Percentiles rank a stretch among this genome's conserved stretches.
phyloP scores from a whole-genome alignment of 2,113 vertebrate species.

The Varanus salvator region DNA sequence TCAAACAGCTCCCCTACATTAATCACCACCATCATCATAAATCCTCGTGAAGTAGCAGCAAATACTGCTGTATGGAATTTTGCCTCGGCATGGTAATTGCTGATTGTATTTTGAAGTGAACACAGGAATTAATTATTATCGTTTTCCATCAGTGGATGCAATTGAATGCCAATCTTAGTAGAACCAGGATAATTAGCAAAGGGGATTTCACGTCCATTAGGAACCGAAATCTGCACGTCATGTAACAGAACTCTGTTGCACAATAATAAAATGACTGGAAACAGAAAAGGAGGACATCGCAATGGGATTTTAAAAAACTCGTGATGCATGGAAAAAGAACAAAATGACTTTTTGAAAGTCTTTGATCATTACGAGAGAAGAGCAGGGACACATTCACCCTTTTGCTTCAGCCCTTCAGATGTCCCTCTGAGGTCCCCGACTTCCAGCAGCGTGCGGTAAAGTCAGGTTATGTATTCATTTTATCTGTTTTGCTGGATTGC shows the following conservation, averaged over 20 bases:
- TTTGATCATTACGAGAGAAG: background rate
- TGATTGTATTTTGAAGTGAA: conserved; percentile 73
- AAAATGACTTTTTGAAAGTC: conserved; percentile 4
- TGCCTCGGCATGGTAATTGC: conserved; percentile 71
- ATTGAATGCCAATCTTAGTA: conserved; percentile 73
- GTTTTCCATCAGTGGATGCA: conserved; percentile 69
- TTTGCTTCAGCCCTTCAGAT: background rate
- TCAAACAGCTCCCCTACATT: conserved; percentile 65
- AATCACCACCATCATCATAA: background rate
- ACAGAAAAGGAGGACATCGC: conserved; percentile 46
- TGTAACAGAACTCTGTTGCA: conserved; percentile 48
- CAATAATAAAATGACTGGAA: conserved; percentile 53
- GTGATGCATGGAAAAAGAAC: background rate
- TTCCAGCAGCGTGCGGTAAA: conserved; percentile 7
- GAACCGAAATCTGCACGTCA: conserved; percentile 39
- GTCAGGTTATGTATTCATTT: background rate
- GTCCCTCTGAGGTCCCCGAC: background rate
- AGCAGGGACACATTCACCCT: background rate
- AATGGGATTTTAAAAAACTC: conserved; percentile 30
- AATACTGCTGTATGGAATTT: conserved; percentile 71
- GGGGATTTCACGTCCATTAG: conserved; percentile 58
- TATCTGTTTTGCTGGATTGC: too few species aligned
- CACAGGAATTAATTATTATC: conserved; percentile 74
- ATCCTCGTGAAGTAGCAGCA: background rate
- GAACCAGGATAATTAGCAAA: conserved; percentile 72